A percentile compares a stretch with the other conserved stretches of the same genome.
phyloP scores from a whole-genome alignment of 2,113 vertebrate species.

The Otus sunia region DNA sequence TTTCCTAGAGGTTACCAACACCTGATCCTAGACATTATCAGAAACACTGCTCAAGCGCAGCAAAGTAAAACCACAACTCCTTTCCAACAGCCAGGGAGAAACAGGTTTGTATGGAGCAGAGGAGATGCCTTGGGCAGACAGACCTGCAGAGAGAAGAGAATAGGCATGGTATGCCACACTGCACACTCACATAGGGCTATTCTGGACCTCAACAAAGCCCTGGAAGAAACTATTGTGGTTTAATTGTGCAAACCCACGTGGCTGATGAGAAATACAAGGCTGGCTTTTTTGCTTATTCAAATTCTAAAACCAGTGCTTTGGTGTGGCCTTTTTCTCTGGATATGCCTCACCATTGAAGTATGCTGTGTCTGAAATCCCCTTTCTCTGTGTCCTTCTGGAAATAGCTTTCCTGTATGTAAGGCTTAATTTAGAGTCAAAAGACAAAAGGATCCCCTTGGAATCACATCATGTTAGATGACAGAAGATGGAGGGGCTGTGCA shows the following conservation, averaged over 20 bases:
- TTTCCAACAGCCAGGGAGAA: not conserved
- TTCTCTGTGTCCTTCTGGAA: not conserved
- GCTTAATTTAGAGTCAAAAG: not conserved
- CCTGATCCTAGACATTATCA: not conserved
- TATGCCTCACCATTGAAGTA: not conserved
- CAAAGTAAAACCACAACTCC: not conserved
- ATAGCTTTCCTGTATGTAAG: not conserved
- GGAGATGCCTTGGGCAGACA: not conserved
- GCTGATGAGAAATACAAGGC: slow-evolving; percentile 44
- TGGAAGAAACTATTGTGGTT: slow-evolving; percentile 64
- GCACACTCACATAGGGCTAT: not conserved
- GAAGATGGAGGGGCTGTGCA: not conserved
- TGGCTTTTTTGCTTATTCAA: not conserved
- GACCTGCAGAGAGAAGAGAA: slow-evolving; percentile 21
- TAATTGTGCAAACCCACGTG: slow-evolving; percentile 73
- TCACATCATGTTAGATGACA: not conserved
- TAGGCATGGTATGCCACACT: not conserved
- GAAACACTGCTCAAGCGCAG: not conserved
- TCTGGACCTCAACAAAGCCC: slow-evolving; percentile 42
- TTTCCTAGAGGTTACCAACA: not conserved
- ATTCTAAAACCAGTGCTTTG: not conserved
- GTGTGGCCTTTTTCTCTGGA: not conserved
- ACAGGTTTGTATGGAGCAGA: not conserved
- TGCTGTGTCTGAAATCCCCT: not conserved
- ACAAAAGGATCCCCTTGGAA: not conserved